phyloP scores from a whole-genome alignment of 2,113 vertebrate genomes.

The Pelobates fuscus region DNA sequence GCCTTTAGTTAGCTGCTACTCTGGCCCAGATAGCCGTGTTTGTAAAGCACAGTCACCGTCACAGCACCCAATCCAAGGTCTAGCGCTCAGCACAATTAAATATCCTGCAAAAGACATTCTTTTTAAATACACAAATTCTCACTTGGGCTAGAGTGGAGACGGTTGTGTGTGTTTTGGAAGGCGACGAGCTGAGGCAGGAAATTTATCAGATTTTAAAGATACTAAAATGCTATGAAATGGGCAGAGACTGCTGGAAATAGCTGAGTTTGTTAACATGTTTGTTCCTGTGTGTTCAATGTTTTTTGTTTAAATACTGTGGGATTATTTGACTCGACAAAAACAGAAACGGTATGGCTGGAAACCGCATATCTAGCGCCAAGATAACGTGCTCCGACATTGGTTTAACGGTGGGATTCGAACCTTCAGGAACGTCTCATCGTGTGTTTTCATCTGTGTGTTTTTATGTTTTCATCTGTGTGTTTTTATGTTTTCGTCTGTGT shows the following conservation, averaged over 20 bases:
- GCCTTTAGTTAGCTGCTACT: not conserved
- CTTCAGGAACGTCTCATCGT: too few relatives aligned
- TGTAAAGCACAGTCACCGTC: not conserved
- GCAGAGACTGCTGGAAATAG: constrained; percentile 30
- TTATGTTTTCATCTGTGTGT: too few relatives aligned
- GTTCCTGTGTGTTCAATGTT: constrained; percentile 8
- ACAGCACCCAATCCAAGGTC: not conserved
- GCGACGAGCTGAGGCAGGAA: constrained; percentile 25
- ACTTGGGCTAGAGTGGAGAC: not conserved
- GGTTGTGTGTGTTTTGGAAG: constrained; percentile 33
- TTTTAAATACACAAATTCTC: constrained; percentile 12
- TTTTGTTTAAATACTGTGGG: constrained; percentile 11
- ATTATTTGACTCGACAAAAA: too few relatives aligned
- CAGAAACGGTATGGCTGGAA: too few relatives aligned
- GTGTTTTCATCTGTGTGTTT: too few relatives aligned
- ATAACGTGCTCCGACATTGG: too few relatives aligned
- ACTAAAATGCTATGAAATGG: constrained; percentile 8
- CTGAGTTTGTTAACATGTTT: constrained; percentile 15
- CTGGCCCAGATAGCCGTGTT: not conserved
- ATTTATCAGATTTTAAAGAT: constrained; percentile 47
- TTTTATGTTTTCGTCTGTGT: too few relatives aligned
- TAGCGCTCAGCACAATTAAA: constrained; percentile 19
- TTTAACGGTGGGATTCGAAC: too few relatives aligned
- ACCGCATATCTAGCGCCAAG: too few relatives aligned
- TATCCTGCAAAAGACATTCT: constrained; percentile 13